Percentiles rank a stretch among this genome's conserved stretches.
Conservation (phyloP, 35 echinoderm and acorn worm species). For the Heliocidaris erythrogramma region DNA sequence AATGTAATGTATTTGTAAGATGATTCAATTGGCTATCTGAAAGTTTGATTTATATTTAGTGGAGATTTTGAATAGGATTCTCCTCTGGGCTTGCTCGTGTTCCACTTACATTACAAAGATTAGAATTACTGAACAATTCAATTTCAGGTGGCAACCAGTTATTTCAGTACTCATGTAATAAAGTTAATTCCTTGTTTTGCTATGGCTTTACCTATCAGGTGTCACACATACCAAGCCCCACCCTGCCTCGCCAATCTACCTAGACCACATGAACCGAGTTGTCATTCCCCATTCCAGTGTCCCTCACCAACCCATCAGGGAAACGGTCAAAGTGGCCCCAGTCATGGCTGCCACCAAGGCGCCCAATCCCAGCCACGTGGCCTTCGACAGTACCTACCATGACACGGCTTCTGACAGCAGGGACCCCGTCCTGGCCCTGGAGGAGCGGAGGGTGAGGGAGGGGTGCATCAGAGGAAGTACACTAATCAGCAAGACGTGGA, state of each 20-base stretch:
- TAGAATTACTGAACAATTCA: neutral
- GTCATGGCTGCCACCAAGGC: slow-evolving; percentile 57
- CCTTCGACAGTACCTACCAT: slow-evolving; percentile 74
- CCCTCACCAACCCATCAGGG: slow-evolving; percentile 68
- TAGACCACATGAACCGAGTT: slow-evolving; percentile 82
- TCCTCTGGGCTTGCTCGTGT: neutral
- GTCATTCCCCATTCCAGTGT: slow-evolving; percentile 65
- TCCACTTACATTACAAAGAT: neutral
- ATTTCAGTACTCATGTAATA: neutral
- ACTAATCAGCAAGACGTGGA: slow-evolving; percentile 78
- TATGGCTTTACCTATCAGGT: neutral
- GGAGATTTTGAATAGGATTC: neutral
- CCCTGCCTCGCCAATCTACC: slow-evolving; percentile 66
- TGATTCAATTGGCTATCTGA: too few species aligned
- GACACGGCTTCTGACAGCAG: slow-evolving; percentile 26
- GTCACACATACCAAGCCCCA: neutral
- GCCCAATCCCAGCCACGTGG: slow-evolving; percentile 70
- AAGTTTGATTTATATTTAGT: neutral
- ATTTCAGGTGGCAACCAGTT: neutral
- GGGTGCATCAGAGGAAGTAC: slow-evolving; percentile 48
- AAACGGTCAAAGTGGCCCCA: slow-evolving; percentile 51
- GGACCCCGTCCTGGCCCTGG: slow-evolving; percentile 59
- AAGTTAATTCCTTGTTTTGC: neutral
- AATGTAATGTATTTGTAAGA: too few species aligned
- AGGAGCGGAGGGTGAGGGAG: slow-evolving; percentile 49